Conservation (phyloP, 2,888 invertebrate genomes). For the Lacanobia oleracea region DNA sequence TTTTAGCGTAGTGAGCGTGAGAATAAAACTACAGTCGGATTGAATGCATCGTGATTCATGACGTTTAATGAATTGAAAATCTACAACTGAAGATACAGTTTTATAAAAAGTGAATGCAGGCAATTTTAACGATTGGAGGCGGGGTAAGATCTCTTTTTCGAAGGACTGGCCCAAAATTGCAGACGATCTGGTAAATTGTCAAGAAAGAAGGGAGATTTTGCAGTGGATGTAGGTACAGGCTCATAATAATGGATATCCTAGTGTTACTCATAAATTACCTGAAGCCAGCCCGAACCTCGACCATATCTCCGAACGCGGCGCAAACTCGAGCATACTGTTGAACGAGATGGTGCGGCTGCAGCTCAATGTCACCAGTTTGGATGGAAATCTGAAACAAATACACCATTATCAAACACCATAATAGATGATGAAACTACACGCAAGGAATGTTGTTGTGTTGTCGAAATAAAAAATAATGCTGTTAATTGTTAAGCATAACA, state of each 20-base stretch:
- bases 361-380: constrained; percentile 82
- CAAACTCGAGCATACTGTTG: constrained; percentile 89
- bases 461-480: too few relatives aligned
- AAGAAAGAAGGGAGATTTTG: too few relatives aligned
- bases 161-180: background rate
- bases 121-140: too few relatives aligned
- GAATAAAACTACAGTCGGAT: background rate
- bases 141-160: too few relatives aligned
- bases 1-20: background rate
- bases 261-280: constrained; percentile 70
- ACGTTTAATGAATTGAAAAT: background rate
- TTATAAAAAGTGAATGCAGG: background rate
- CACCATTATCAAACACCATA: background rate
- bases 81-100: background rate
- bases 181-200: background rate
- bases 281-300: constrained; percentile 88
- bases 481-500: too few relatives aligned
- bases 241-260: background rate
- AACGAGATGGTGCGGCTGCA: constrained; percentile 90
- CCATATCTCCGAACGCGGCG: constrained; percentile 91
- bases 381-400: constrained; percentile 78
- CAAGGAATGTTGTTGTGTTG: too few relatives aligned
- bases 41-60: constrained; percentile 3
- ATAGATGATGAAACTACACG: background rate
- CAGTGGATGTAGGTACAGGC: background rate